A percentile compares a stretch with the other conserved stretches of the same genome.
These are phyloP conservation scores for Tolypeutes matacus DNA, from an alignment of 2,797 vertebrate species.

Conservation along the genomic window DNA sequence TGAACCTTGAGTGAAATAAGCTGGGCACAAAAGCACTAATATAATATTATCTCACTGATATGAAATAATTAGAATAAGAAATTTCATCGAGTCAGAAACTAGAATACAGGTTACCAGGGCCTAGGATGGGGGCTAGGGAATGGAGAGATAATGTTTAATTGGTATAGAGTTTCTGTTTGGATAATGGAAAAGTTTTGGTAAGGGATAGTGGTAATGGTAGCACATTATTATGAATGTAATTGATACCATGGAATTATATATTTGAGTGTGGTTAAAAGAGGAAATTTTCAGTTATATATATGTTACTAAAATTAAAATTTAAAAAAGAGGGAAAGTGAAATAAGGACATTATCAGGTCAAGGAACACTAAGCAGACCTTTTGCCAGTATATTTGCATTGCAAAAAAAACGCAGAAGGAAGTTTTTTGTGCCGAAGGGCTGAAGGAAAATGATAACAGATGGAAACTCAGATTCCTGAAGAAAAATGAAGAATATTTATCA, in stretches of 20 bases:
- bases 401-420: conserved; percentile 16
- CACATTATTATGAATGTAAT: background rate
- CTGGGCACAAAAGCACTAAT: background rate
- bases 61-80: background rate
- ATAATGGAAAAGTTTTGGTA: background rate
- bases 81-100: background rate
- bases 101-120: background rate
- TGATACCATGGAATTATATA: too few relatives aligned
- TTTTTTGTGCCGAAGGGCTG: background rate
- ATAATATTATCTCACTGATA: background rate
- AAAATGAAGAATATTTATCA: conserved; percentile 30
- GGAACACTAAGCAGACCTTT: conserved; percentile 9
- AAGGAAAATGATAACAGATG: conserved; percentile 32
- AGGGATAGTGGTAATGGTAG: background rate
- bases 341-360: conserved; percentile 29
- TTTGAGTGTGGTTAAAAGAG: background rate
- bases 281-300: background rate
- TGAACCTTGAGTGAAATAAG: background rate
- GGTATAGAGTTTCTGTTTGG: background rate
- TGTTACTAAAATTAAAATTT: too few relatives aligned
- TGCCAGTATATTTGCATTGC: background rate
- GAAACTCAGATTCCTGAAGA: conserved; percentile 27
- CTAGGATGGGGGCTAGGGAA: background rate
- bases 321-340: background rate
- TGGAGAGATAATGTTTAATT: background rate